A percentile compares a stretch with the other conserved stretches of the same genome.
Conservation (phyloP, 2,888 invertebrate genomes). For the Cantharis flavilabris region DNA sequence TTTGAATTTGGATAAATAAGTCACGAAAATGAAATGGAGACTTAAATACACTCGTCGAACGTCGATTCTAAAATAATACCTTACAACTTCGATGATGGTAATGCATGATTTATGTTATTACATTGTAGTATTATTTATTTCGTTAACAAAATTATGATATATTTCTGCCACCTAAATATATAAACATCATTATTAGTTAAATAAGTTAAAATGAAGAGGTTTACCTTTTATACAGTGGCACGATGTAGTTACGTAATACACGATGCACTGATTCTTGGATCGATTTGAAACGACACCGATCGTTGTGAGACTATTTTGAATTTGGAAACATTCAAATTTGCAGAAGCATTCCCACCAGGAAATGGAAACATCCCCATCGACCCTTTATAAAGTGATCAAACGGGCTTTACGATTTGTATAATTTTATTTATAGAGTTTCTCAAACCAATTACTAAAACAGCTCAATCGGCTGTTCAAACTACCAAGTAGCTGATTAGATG, state of each 20-base stretch:
- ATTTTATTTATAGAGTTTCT: no score
- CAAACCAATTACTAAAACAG: no score
- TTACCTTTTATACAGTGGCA: not conserved
- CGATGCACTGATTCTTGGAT: not conserved
- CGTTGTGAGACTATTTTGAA: not conserved
- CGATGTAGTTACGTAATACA: not conserved
- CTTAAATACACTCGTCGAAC: constrained; percentile 5
- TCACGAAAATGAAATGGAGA: constrained; percentile 14
- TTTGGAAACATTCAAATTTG: no score
- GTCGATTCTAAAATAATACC: constrained; percentile 12
- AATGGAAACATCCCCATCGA: no score
- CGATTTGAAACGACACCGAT: not conserved
- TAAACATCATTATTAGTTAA: not conserved
- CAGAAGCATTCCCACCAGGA: no score
- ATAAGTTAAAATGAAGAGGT: not conserved
- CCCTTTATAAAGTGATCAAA: no score
- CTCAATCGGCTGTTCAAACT: no score
- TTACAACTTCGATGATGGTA: constrained; percentile 1
- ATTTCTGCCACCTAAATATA: not conserved
- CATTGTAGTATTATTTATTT: not conserved
- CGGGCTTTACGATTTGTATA: no score
- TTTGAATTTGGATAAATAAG: constrained; percentile 16
- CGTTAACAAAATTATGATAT: not conserved
- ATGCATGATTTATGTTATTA: not conserved
- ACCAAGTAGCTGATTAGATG: no score